Evolutionary conservation across 2,797 vertebrate genomes (phyloP).

Genomic region (Scomberomorus guttatus): DNA sequence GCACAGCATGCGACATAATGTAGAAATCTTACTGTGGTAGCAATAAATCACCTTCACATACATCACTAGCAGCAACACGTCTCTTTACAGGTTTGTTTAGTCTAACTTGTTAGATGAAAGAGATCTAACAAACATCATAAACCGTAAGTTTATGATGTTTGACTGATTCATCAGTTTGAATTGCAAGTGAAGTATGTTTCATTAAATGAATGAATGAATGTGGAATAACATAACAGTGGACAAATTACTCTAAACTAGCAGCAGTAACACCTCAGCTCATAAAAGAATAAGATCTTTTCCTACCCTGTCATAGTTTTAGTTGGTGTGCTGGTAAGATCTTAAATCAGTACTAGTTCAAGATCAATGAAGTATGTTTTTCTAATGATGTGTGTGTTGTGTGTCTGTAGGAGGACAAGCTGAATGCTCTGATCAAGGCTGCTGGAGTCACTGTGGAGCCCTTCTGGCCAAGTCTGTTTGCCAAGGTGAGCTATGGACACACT

Average conservation of each 20-base stretch:
- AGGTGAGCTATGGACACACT: conserved; percentile 83
- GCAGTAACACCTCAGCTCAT: no score
- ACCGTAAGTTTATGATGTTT: no score
- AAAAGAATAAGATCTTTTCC: not conserved
- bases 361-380: not conserved
- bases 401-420: conserved; percentile 96
- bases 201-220: no score
- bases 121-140: no score
- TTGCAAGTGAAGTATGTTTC: no score
- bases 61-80: not conserved
- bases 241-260: no score
- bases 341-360: accelerated
- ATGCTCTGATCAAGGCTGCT: conserved; percentile 96
- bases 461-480: conserved; percentile 97
- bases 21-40: no score
- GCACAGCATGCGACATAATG: not conserved
- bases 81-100: no score
- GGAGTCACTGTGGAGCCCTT: conserved; percentile 96
- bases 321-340: not conserved
- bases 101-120: no score
- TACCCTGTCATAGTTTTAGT: not conserved
- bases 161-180: no score
- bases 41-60: no score
- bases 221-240: no score
- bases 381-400: not conserved